Evolutionary conservation across 2,797 vertebrate species (phyloP), one percentile per base, ranked within the genome.

Genomic region (Peromyscus aztecus): DNA sequence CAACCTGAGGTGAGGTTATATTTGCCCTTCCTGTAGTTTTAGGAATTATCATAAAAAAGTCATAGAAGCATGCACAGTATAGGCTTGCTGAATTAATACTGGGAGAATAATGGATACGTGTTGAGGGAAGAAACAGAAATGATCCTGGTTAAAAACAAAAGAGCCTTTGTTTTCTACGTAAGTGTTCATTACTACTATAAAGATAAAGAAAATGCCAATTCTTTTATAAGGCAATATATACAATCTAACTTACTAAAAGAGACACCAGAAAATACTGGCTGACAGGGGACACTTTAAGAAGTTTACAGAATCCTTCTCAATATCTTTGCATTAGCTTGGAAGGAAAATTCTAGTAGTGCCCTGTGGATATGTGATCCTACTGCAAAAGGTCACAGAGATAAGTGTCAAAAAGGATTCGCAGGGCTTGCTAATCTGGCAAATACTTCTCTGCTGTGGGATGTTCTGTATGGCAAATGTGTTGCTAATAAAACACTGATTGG

Each of bases 91-190:
- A 89, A 59, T 93, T 89, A 43, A 6, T 63, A 27, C 1, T 71
- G 24, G 27, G 11, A 86, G 24, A 57, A 34, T 5, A 80, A 27
- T 52, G 23, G 46, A 57, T 82, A 4, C 43, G 12, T 55, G 14
- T 14, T 85, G 52, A 86, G 71, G 52, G 6, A 71, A 43, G 57
- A 59, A 34, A 78, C 71, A 75, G 57, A 83, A 49, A 37, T 6
- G 69, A n/a, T 81, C 43, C 65, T 11, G 29, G 75, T 29, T 43
- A 43, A 43, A 59, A 65, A 55, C 80, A 92, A 95, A 69, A 92
- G 94, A 94, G 31, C 6, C 0, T 94, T 43, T 46, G 0, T 21
- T 96, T 90, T 77, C 16, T n/a, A 63, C 77, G 4, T 24, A 46
- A 90, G 0, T 21, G 69, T 37, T 69, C 9, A n/a, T 59, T 61